Evolutionary conservation across 2,113 vertebrate genomes (phyloP).

Genomic region (Emydocephalus ijimae): DNA sequence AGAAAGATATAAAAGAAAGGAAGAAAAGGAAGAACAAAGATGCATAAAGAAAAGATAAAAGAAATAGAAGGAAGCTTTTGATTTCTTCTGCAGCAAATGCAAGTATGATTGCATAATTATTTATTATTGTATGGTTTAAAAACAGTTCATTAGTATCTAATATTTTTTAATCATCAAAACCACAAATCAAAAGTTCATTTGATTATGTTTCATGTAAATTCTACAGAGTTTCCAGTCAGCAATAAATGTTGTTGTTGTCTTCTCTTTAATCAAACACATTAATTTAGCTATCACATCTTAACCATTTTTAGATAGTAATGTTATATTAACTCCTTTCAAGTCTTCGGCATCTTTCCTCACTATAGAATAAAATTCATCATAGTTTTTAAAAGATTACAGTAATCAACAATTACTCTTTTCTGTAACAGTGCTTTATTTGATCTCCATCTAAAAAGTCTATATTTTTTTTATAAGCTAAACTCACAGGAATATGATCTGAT

Average conservation of each 20-base stretch:
- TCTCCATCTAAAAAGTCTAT: too few relatives aligned
- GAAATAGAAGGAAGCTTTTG: neutral
- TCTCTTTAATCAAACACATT: neutral
- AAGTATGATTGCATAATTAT: neutral
- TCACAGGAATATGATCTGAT: too few relatives aligned
- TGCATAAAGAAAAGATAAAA: neutral
- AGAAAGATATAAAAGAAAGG: neutral
- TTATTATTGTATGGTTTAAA: neutral
- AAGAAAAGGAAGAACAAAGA: neutral
- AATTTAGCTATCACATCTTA: neutral
- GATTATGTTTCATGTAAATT: neutral
- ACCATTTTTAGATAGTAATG: too few relatives aligned
- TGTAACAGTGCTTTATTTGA: too few relatives aligned
- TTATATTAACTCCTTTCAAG: too few relatives aligned
- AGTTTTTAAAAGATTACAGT: too few relatives aligned
- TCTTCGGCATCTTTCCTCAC: too few relatives aligned
- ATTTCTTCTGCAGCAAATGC: neutral
- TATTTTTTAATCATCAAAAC: neutral
- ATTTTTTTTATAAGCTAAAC: too few relatives aligned
- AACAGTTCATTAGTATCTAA: neutral
- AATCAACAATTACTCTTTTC: too few relatives aligned
- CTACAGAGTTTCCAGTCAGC: too few relatives aligned
- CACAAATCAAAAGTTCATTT: neutral
- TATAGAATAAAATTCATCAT: too few relatives aligned
- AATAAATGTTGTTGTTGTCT: neutral